Evolutionary conservation across 1,140 invertebrate genomes (phyloP), one percentile per base, ranked within the genome.

Genomic region (Drosophila quadrilineata): DNA sequence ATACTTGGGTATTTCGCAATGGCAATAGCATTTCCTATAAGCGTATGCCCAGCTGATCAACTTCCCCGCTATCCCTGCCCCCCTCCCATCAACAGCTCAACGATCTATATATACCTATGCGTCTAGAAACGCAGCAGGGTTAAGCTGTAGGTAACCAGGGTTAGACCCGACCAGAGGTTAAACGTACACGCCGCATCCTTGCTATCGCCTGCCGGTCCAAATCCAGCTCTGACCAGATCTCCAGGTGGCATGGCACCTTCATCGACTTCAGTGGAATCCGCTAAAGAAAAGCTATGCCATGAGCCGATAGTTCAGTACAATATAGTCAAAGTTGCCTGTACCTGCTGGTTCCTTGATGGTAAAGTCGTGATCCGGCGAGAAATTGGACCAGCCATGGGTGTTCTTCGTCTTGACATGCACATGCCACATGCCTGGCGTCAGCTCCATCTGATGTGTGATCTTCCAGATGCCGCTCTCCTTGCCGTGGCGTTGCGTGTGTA

Each of bases 381-480:
- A 89, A 40, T 72, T 59, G n/a, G 88, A 89, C 88, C 88, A 89
- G 4, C 88, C 88, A 6, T 73, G 38, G n/a, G 73, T 88, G 43
- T 89, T 89, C 71, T 71, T 87, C 46, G 85, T 71, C 69, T 74
- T 84, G 9, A 89, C 85, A 9, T 66, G 79, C 2, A 71, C 87
- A 50, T 89, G 74, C 88, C 88, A 89, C 36, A 63, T 28, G n/a
- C 88, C 88, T 0, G 70, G 68, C 6, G 69, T 49, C 48, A 89
- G 45, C 38, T 89, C 86, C 62, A 89, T 82, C 46, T 89, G 69
- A 40, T 89, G 88, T 17, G 74, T 87, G 9, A 89, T 72, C 72
- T 89, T 89, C 88, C 88, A 89, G 49, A 88, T 77, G 64, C 66
- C 72, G 2, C 57, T 73, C 6, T 75, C 65, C 40, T 85, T 71